Base-by-base conservation (phyloP, 2,797 vertebrate species). In the Hoplostethus mediterraneus region DNA sequence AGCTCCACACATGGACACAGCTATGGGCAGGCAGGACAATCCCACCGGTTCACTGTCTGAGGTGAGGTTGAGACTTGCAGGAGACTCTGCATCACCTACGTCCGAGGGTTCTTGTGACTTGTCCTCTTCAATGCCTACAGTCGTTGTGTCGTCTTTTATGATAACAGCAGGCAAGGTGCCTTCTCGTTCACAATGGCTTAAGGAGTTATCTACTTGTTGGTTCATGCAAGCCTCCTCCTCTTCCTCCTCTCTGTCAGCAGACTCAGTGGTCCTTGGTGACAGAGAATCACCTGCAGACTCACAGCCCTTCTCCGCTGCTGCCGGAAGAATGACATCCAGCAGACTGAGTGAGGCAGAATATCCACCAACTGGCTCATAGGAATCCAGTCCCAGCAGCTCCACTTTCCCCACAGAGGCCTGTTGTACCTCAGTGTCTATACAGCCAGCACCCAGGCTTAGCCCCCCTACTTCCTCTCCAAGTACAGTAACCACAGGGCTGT, bases 1-100 rank as follows among this genome's bases (percentile, higher is more conserved):
- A 6, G 95, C 95, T 42, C 91, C 92, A 82, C 95, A 95, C 67
- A 94, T 77, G 62, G 95, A 95, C 55, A 94, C 93, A 30, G 95
- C 89, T 45, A 94, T 68, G 6, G 95, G 93, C 67, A 96, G 87
- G 84, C 94, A 96, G 0, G 95, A 94, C 30, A 95, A 71, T 0
- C 93, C 62, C 5, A 53, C 90, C 0, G 89, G 67, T n/a, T 93
- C 88, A 1, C 63, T 57, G 60, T 88, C 86, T 48, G 90, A 44
- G 4, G 74, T 1, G 49, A 28, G 28, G 28, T 51, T 48, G 0
- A 38, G 6, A 48, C 53, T 30, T 2, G 16, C 47, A 1, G 49
- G 42, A 28, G 67, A n/a, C 52, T 79, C 73, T 5, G 54, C 49
- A 25, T 81, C 79, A 4, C 5, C 40, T 21, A 55, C 8, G 16